Evolutionary conservation across 2,113 vertebrate species (phyloP).

Genomic region (Hydropotes inermis): DNA sequence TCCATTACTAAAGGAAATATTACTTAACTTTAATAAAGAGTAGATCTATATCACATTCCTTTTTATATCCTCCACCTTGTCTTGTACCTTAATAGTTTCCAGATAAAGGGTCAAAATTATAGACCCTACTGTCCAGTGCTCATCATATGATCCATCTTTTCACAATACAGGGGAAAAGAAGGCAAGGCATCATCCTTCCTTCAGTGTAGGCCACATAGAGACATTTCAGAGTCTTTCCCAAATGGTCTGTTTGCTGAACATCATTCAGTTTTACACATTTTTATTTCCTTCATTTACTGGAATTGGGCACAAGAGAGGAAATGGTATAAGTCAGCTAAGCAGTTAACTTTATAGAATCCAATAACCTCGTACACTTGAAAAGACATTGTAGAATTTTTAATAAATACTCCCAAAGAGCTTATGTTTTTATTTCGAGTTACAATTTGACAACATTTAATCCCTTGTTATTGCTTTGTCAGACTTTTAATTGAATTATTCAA

Average conservation of each 20-base stretch:
- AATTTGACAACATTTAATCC: slow-evolving; percentile 77
- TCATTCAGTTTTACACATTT: not conserved
- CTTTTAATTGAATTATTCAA: slow-evolving; percentile 81
- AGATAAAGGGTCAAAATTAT: not conserved
- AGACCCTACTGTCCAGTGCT: not conserved
- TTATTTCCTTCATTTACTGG: not conserved
- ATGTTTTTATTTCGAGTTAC: slow-evolving; percentile 70
- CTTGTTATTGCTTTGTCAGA: slow-evolving; percentile 75
- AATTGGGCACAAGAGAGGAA: not conserved
- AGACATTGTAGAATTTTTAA: slow-evolving; percentile 69
- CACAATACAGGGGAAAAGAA: not conserved
- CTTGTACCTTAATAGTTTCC: not conserved
- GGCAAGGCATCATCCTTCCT: fast-evolving
- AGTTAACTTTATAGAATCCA: slow-evolving; percentile 52
- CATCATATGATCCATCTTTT: not conserved
- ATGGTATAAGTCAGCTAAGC: not conserved
- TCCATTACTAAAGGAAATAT: not conserved
- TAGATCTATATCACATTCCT: not conserved
- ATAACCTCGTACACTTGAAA: slow-evolving; percentile 50
- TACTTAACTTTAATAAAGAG: not conserved
- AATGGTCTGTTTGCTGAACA: not conserved
- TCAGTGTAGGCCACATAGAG: not conserved
- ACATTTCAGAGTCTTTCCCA: not conserved
- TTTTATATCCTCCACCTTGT: not conserved
- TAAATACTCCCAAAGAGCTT: slow-evolving; percentile 70